These are phyloP conservation scores for Pristionchus maxplancki DNA, from an alignment of 2,888 invertebrate genomes.

Conservation along the genomic window DNA sequence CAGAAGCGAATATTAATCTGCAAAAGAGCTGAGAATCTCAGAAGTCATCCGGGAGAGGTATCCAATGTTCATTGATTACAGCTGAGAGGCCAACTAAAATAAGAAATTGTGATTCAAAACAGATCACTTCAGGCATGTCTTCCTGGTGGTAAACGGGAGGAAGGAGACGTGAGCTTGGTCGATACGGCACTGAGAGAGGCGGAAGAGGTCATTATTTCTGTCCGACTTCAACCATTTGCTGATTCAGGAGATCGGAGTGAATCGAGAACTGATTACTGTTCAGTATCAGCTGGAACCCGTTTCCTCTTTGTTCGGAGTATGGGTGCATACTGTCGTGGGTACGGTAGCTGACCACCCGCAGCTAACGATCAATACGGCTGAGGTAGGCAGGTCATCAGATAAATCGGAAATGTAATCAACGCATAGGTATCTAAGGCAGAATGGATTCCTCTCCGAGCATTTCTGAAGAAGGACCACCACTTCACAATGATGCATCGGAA, in stretches of 20 bases:
- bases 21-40: neutral
- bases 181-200: slow-evolving; percentile 43
- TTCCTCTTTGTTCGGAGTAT: neutral
- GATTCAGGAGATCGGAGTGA: slow-evolving; percentile 8
- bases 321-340: slow-evolving; percentile 12
- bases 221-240: neutral
- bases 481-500: neutral
- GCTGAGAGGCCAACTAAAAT: too few species aligned
- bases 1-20: neutral
- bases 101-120: too few species aligned
- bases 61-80: neutral
- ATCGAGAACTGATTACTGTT: neutral
- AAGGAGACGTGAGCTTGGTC: neutral
- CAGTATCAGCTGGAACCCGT: neutral
- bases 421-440: neutral
- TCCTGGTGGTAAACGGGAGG: slow-evolving; percentile 36
- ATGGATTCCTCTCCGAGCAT: neutral
- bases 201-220: neutral
- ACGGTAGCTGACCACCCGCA: neutral
- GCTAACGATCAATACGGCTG: neutral
- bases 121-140: neutral
- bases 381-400: neutral
- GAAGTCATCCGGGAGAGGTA: neutral
- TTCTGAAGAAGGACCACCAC: neutral
- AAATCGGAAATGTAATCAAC: too few species aligned